phyloP scores from a whole-genome alignment of 2,113 vertebrate genomes.

The Noctilio leporinus region DNA sequence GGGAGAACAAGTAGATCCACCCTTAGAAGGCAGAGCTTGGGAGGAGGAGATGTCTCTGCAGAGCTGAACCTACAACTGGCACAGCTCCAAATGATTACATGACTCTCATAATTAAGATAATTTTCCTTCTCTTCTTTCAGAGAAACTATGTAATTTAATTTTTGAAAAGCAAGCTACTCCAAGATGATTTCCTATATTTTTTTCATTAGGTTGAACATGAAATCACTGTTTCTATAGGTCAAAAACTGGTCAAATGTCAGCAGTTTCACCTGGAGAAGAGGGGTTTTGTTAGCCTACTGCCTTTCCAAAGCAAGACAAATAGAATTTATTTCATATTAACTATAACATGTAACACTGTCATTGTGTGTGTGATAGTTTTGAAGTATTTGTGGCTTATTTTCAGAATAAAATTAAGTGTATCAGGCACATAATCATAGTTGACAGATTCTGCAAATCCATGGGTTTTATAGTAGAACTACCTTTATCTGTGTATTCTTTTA shows the following conservation, averaged over 20 bases:
- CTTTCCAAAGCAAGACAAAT: background rate
- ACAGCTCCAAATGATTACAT: background rate
- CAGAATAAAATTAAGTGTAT: background rate
- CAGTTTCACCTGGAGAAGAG: background rate
- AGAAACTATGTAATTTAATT: background rate
- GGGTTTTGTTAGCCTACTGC: background rate
- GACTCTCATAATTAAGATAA: conserved; percentile 19
- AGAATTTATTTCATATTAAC: background rate
- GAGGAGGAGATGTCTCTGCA: background rate
- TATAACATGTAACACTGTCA: background rate
- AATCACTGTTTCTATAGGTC: conserved; percentile 55
- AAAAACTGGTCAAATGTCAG: background rate
- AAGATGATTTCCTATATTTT: conserved; percentile 42
- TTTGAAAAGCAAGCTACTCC: background rate
- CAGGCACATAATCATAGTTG: background rate
- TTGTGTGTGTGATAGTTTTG: background rate
- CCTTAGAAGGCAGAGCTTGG: background rate
- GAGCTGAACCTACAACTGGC: background rate
- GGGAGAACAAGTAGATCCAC: background rate
- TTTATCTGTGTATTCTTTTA: background rate
- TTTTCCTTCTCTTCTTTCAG: conserved; percentile 3
- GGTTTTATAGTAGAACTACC: background rate
- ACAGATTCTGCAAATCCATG: background rate
- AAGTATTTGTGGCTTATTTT: conserved; percentile 27
- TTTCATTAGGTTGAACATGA: conserved; percentile 58